phyloP scores from a whole-genome alignment of 2,113 vertebrate genomes.

The Cyphomyrus plagiostoma region DNA sequence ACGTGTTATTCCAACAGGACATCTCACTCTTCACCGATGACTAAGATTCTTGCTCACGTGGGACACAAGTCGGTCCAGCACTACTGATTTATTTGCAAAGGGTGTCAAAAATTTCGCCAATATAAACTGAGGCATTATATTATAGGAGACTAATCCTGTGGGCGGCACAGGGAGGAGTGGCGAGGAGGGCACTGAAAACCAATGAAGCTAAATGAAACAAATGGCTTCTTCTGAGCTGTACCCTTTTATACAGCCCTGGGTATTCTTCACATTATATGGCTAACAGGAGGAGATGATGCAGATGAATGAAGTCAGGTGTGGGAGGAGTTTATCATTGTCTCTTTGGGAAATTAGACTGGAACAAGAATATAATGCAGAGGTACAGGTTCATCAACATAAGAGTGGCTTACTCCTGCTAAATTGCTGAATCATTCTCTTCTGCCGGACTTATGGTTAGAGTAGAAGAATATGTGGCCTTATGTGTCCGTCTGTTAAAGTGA shows the following conservation, averaged over 20 bases:
- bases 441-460: not conserved
- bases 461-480: not conserved
- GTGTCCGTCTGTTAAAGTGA: not conserved
- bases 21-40: not conserved
- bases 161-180: not conserved
- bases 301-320: not conserved
- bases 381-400: not conserved
- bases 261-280: not conserved
- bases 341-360: not conserved
- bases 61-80: not conserved
- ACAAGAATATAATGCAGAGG: not conserved
- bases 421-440: not conserved
- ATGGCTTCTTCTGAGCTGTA: not conserved
- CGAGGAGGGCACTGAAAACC: not conserved
- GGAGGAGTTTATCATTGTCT: not conserved
- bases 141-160: not conserved
- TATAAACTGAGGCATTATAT: not conserved
- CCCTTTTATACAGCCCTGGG: not conserved
- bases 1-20: not conserved
- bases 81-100: not conserved
- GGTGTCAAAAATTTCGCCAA: not conserved
- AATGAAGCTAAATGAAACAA: not conserved
- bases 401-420: not conserved
- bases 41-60: not conserved
- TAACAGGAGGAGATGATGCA: not conserved